Conservation (phyloP, 1,140 invertebrate genomes). For the Amyelois transitella region DNA sequence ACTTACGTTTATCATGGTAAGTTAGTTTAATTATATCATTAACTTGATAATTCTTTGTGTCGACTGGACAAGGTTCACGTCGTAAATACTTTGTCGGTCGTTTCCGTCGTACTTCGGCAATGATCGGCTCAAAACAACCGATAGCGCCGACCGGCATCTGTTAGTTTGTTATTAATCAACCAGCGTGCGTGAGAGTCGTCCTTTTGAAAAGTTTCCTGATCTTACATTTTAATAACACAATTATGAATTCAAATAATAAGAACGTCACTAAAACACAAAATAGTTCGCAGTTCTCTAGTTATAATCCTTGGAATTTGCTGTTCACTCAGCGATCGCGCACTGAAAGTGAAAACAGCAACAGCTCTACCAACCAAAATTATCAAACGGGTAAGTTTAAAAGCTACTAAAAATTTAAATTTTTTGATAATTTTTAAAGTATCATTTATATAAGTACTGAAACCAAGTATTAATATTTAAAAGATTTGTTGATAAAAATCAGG, state of each 20-base stretch:
- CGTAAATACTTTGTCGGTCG: slow-evolving; percentile 44
- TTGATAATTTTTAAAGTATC: too few species aligned
- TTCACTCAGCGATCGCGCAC: slow-evolving; percentile 52
- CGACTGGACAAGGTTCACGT: slow-evolving; percentile 27
- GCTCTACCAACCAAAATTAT: slow-evolving; percentile 38
- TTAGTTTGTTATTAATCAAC: slow-evolving; percentile 41
- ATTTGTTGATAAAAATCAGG: too few species aligned
- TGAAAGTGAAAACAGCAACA: slow-evolving; percentile 58
- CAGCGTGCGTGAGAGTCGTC: slow-evolving; percentile 29
- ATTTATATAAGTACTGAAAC: too few species aligned
- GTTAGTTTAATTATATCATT: not conserved
- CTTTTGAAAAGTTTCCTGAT: not conserved
- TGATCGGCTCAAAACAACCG: slow-evolving; percentile 58
- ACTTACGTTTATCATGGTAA: not conserved
- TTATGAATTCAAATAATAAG: slow-evolving; percentile 53
- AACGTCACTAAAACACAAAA: slow-evolving; percentile 30
- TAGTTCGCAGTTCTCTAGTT: slow-evolving; percentile 30
- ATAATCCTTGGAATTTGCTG: slow-evolving; percentile 60
- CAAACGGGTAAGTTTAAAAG: slow-evolving; percentile 39
- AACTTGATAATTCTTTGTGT: slow-evolving; percentile 14
- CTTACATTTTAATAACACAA: slow-evolving; percentile 10
- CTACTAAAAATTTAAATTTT: too few species aligned
- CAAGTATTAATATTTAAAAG: too few species aligned
- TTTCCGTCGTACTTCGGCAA: slow-evolving; percentile 43
- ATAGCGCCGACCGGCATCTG: slow-evolving; percentile 29